Base-by-base conservation (phyloP, 1,140 invertebrate genomes). In the Drosophila pseudoobscura region DNA sequence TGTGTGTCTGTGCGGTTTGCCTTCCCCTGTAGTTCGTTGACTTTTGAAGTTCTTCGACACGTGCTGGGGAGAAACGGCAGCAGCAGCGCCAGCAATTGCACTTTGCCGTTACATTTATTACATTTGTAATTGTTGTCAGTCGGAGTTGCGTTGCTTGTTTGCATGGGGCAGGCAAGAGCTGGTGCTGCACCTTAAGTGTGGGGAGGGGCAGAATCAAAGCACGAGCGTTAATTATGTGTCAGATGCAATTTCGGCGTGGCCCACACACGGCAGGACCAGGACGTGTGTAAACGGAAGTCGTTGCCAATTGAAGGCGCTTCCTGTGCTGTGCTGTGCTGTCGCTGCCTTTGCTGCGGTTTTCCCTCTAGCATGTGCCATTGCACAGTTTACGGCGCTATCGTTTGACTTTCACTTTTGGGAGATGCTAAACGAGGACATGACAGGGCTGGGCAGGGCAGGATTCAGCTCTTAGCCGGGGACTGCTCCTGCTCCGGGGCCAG, bases 91-190 rank as follows among this genome's bases (percentile, higher is more conserved):
- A 71, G 82, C 71, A 70, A 69, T 62, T 65, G 77, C 82, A 80
- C 80, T 78, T 82, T 88, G 78, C 53, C 57, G 66, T 63, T 88
- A 82, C 82, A 88, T 87, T 87, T 87, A 87, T 87, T 87, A 88
- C 82, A 88, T 88, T 88, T 88, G 78, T 87, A 87, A 87, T 87
- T 87, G 82, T 87, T 87, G 83, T 87, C 82, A 88, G 82, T 78
- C 78, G 75, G 61, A 72, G 72, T 55, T 58, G 75, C 56, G 47
- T 47, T 46, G 51, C 26, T 55, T 55, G 53, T 55, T 55, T 44
- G 24, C 54, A 31, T 35, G 17, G 4, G 9, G 9, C 46, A 17
- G 8, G 20, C n/a, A 31, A 8, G 8, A 9, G 31, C 5, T 46
- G n/a, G 15, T 17, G 9, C 6, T 29, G 7, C 20, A 20, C 20